These are phyloP conservation scores for Drosophila meridionalis DNA, from an alignment of 2,888 invertebrate species.

Conservation along the genomic window DNA sequence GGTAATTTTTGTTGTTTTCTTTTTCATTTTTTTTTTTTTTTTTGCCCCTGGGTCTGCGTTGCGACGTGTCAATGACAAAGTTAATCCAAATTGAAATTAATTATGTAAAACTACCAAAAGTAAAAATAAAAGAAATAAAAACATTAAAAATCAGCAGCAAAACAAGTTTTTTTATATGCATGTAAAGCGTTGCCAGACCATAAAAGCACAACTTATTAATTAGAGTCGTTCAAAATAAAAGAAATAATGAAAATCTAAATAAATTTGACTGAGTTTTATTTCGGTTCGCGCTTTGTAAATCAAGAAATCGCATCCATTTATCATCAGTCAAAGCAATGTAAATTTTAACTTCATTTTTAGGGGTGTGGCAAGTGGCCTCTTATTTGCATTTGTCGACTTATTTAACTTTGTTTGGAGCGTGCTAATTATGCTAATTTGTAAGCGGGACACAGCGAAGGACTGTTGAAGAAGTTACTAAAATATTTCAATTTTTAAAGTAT, in stretches of 20 bases:
- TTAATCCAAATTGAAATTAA: conserved; percentile 47
- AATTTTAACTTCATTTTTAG: conserved; percentile 8
- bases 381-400: conserved; percentile 5
- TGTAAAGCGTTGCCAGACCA: conserved; percentile 15
- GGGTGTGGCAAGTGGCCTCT: neutral
- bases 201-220: conserved; percentile 30
- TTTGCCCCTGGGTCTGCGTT: conserved; percentile 14
- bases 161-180: conserved; percentile 52
- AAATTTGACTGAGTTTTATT: conserved; percentile 20
- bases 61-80: conserved; percentile 57
- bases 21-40: conserved; percentile 1
- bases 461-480: neutral
- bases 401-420: conserved; percentile 8
- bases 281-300: conserved; percentile 28
- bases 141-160: conserved; percentile 5
- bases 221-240: conserved; percentile 20
- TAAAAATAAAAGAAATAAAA: neutral
- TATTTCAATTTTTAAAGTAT: too few relatives aligned
- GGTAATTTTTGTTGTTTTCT: conserved; percentile 16
- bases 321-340: conserved; percentile 41
- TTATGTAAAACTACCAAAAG: conserved; percentile 50
- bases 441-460: neutral
- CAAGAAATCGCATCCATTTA: conserved; percentile 23
- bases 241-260: conserved; percentile 14
- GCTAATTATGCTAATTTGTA: conserved; percentile 34